Base-by-base conservation (phyloP, 2,888 invertebrate genomes). In the Chymomyza fuscimana region DNA sequence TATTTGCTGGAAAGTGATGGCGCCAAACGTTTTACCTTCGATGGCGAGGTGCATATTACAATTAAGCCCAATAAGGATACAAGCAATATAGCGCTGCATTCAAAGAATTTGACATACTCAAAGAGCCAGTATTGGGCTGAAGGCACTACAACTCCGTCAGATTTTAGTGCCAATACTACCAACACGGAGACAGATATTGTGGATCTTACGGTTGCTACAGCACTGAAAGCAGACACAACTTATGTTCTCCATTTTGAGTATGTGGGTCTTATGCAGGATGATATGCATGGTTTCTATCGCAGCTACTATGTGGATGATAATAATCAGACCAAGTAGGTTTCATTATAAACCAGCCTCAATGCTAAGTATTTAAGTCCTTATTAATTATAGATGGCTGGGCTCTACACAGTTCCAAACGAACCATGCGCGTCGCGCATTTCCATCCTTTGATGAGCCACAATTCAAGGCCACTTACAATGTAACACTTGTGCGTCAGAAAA, bases 371-470 rank as follows among this genome's bases (percentile, higher is more conserved):
- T 7, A 7, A 32, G 9, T 7, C 1, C 32, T 32, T 32, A 9
- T n/a, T 1, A 25, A 70, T 88, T 22, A 69, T 65, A 94, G 94
- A 54, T 94, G 93, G 93, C 92, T 94, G 89, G 95, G 94, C 0
- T 93, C 95, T 0, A 96, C 96, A 0, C 95, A 96, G 82, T 95
- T 96, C 86, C 93, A 95, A 91, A 93, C 95, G 0, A 93, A 94
- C 1, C 92, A 94, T 70, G 95, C 95, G 0, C 93, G 96, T 22
- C 92, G 92, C 77, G 96, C 95, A 0, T 96, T 97, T 90, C 96
- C 96, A 29, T 95, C 95, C 81, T 96, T 96, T 81, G 96, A 96
- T 84, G 96, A 96, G 84, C 96, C 96, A 0, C 93, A 93, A 12
- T 92, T 94, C 74, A 96, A 96, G 89, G 95, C 96, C 0, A 93